phyloP scores from a whole-genome alignment of 1,140 invertebrate species.

The Dendroctonus valens region DNA sequence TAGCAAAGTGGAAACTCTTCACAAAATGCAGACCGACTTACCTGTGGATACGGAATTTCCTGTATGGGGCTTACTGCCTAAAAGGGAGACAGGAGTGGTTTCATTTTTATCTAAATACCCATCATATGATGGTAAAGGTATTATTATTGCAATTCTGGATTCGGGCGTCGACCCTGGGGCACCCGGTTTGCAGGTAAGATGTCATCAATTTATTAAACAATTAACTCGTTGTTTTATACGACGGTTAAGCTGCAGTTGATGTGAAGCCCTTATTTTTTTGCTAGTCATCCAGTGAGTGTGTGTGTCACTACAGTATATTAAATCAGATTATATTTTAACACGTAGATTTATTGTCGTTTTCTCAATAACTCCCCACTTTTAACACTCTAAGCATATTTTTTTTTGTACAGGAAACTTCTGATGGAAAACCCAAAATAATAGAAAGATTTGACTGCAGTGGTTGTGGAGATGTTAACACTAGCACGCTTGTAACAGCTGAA shows the following conservation, averaged over 20 bases:
- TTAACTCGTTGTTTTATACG: no score
- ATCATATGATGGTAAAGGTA: constrained; percentile 87
- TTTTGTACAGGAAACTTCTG: constrained; percentile 69
- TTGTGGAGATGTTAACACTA: constrained; percentile 91
- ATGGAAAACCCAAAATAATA: constrained; percentile 89
- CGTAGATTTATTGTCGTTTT: no score
- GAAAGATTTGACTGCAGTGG: constrained; percentile 95
- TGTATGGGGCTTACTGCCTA: constrained; percentile 81
- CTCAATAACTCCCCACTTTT: no score
- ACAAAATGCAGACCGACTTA: constrained; percentile 9
- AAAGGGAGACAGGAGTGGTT: constrained; percentile 90
- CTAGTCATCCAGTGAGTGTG: no score
- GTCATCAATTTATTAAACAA: no score
- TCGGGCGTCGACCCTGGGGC: constrained; percentile 97
- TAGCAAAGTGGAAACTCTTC: not conserved
- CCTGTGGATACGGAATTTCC: constrained; percentile 64
- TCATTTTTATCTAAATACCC: constrained; percentile 90
- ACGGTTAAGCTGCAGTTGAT: no score
- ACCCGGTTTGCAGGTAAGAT: constrained; percentile 83
- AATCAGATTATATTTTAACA: no score
- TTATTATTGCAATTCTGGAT: constrained; percentile 94
- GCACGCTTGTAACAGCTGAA: constrained; percentile 72
- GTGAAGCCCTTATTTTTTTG: no score
- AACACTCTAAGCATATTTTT: no score
- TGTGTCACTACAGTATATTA: no score